Base-by-base conservation (phyloP, 1,140 invertebrate species). In the Pentalonia nigronervosa region DNA sequence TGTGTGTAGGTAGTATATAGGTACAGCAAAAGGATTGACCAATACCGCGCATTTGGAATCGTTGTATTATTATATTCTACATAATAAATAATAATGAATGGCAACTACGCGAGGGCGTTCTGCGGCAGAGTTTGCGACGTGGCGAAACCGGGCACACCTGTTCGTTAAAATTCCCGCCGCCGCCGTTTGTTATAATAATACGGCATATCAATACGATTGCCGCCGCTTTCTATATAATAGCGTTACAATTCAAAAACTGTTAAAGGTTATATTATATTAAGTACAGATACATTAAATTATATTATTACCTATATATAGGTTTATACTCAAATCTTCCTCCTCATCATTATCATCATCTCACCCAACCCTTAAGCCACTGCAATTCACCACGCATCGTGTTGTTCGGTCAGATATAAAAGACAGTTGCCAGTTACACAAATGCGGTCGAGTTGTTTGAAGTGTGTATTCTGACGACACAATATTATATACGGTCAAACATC, bases 381-480 rank as follows among this genome's bases (percentile, higher is more conserved):
- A 47, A 86, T 86, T 30, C 41, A n/a, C 45, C 25, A 14, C n/a
- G 87, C 47, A 20, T 53, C 47, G n/a, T 88, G 34, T 89, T 89
- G 48, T 89, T 53, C 87, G 87, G 47, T n/a, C 87, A 21, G 17
- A 89, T 48, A 50, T 34, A 48, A 89, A 89, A 89, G 87, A n/a
- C 48, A 34, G 87, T 45, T 30, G 25, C 45, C 48, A 34, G 87
- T 45, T 30, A 41, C 45, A 47, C 25, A 76, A 84, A 84, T 47
- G 48, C 47, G 87, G 48, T n/a, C 21, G 25, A 86, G 84, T 86
- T 47, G 87, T 89, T 89, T 89, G 87, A 89, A 89, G 87, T 53
- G 48, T 7, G 34, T 23, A 23, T 76, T 76, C 23, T 36, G 41
- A 25, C 84, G 45, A 45, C 84, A 47, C 45, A 9, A 48, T 87